Evolutionary conservation across 2,113 vertebrate genomes (phyloP).

Genomic region (Odontesthes bonariensis): DNA sequence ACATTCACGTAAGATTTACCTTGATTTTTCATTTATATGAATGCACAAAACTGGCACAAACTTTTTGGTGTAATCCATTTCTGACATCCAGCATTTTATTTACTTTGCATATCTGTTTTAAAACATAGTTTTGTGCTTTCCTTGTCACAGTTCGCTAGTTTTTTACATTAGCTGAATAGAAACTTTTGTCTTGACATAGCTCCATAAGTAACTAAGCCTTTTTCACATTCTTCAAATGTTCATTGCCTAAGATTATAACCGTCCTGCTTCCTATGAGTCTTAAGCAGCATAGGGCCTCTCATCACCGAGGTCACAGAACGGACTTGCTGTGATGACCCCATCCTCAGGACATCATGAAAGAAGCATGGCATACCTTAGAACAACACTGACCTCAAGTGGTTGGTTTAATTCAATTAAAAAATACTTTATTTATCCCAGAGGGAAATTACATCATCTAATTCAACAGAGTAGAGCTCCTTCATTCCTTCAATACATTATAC

Average conservation of each 20-base stretch:
- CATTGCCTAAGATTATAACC: background rate
- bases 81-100: no score
- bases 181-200: constrained; percentile 19
- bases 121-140: no score
- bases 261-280: constrained; percentile 14
- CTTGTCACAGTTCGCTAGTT: background rate
- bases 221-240: background rate
- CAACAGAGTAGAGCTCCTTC: background rate
- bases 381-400: constrained; percentile 76
- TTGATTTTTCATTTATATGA: background rate
- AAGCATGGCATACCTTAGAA: background rate
- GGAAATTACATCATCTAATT: background rate
- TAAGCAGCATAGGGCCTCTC: constrained; percentile 8
- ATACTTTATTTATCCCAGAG: no score
- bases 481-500: background rate
- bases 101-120: no score
- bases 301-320: constrained; percentile 46
- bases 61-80: background rate
- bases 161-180: constrained; percentile 7
- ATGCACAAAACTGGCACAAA: background rate
- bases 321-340: constrained; percentile 46
- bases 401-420: no score
- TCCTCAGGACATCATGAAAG: constrained; percentile 40
- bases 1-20: no score
- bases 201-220: constrained; percentile 1